Evolutionary conservation across 2,113 vertebrate species (phyloP), one percentile per base, ranked within the genome.

Genomic region (Muscicapa adusta): DNA sequence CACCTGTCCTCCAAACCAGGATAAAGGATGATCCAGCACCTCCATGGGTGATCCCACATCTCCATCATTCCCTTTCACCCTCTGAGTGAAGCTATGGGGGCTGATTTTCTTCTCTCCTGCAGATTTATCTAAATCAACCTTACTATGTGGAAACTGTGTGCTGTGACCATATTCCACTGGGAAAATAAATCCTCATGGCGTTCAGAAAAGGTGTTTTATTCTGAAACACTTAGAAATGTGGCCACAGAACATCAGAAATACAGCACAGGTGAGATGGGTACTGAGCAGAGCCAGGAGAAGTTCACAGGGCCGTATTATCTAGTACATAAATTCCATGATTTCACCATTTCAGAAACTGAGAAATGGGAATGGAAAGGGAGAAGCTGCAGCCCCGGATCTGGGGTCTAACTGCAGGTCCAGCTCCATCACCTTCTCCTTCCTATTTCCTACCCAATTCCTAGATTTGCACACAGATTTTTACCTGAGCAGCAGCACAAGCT

Each of bases 21-120:
- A 42, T 16, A 42, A 42, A 5, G 0, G 19, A 3, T 8, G 29
- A 2, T 19, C 43, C 76, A 68, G 4, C 23, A 43, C 5, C 16
- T 42, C 50, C 45, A 60, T 25, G 2, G 9, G 3, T 34, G 45
- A 5, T 12, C 33, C 33, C 36, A 8, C 14, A 19, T 12, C 24
- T 63, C 47, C 51, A 40, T 14, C 1, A 0, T 48, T 65, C 29
- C 61, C 33, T 65, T 57, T 24, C 14, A 19, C 15, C 24, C 12
- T 26, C 63, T 0, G 0, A 20, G 50, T 6, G n/a, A 43, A 56
- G 40, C 17, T 0, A 0, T 5, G 13, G 19, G 22, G 10, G 43
- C 22, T 24, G 61, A 33, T n/a, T 86, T 79, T 26, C 12, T 61
- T 83, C 91, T 33, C 29, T 79, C 22, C 26, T 57, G 45, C 50